A percentile compares a stretch with the other conserved stretches of the same genome.
Conservation (phyloP, 2,888 invertebrate species). For the Chymomyza fuscimana region DNA sequence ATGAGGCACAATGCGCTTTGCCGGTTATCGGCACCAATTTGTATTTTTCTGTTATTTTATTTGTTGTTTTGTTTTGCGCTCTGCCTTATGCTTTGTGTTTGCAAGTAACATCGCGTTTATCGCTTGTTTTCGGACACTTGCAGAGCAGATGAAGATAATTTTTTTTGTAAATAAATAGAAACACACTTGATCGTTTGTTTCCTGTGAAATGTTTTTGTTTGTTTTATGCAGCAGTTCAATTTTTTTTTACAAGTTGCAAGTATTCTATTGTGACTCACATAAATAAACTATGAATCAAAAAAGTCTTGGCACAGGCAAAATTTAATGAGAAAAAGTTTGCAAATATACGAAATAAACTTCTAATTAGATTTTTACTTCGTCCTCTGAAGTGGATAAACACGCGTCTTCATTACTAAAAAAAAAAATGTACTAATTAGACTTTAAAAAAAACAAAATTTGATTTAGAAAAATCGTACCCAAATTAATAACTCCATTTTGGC, state of each 20-base stretch:
- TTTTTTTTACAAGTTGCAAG: neutral
- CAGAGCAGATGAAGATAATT: neutral
- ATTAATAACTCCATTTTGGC: no score
- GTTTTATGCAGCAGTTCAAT: neutral
- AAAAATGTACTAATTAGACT: no score
- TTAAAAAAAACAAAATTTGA: no score
- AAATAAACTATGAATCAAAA: no score
- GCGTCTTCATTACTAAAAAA: no score
- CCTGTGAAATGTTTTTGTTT: neutral
- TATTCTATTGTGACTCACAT: neutral
- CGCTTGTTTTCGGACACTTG: conserved; percentile 17
- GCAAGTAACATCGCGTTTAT: neutral
- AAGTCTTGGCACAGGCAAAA: no score
- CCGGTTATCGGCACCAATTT: conserved; percentile 2
- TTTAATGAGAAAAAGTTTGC: no score
- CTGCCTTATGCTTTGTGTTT: neutral
- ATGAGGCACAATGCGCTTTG: neutral
- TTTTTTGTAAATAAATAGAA: neutral
- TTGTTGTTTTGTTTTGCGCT: neutral
- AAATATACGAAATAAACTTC: no score
- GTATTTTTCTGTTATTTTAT: neutral
- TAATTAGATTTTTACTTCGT: no score
- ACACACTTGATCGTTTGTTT: neutral
- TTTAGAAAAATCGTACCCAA: no score
- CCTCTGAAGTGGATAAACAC: no score